These are phyloP conservation scores for Centroberyx gerrardi DNA, from an alignment of 2,797 vertebrate genomes.

Conservation along the genomic window DNA sequence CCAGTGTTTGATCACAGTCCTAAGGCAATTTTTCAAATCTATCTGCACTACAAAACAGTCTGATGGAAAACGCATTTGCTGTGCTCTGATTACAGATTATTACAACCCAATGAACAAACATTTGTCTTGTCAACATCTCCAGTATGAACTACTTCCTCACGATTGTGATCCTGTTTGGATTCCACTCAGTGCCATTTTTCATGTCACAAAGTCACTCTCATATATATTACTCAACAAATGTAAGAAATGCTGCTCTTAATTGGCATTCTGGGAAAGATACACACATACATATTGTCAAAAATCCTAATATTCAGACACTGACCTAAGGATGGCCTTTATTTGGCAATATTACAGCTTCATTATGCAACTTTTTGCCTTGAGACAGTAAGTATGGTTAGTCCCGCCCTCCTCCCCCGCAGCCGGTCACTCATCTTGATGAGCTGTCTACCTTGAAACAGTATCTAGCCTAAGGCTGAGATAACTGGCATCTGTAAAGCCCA, in stretches of 20 bases:
- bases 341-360: not conserved
- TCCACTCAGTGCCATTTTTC: slow-evolving; percentile 67
- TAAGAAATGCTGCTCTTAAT: slow-evolving; percentile 38
- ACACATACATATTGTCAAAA: not conserved
- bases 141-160: slow-evolving; percentile 69
- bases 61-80: slow-evolving; percentile 81
- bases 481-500: too few species aligned
- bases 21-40: slow-evolving; percentile 81
- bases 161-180: slow-evolving; percentile 75
- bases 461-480: too few species aligned
- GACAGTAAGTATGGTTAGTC: too few species aligned
- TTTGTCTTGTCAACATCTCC: slow-evolving; percentile 84
- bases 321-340: not conserved
- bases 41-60: slow-evolving; percentile 78
- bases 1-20: slow-evolving; percentile 81
- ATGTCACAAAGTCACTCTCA: slow-evolving; percentile 69
- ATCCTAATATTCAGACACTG: not conserved
- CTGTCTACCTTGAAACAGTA: too few species aligned
- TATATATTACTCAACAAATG: slow-evolving; percentile 63
- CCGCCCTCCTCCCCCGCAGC: too few species aligned
- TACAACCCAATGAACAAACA: slow-evolving; percentile 84
- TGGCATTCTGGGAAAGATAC: slow-evolving; percentile 13
- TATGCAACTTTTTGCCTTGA: not conserved
- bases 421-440: too few species aligned
- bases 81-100: slow-evolving; percentile 84